Evolutionary conservation across 2,113 vertebrate genomes (phyloP), one percentile per base, ranked within the genome.

Genomic region (Mohoua ochrocephala): DNA sequence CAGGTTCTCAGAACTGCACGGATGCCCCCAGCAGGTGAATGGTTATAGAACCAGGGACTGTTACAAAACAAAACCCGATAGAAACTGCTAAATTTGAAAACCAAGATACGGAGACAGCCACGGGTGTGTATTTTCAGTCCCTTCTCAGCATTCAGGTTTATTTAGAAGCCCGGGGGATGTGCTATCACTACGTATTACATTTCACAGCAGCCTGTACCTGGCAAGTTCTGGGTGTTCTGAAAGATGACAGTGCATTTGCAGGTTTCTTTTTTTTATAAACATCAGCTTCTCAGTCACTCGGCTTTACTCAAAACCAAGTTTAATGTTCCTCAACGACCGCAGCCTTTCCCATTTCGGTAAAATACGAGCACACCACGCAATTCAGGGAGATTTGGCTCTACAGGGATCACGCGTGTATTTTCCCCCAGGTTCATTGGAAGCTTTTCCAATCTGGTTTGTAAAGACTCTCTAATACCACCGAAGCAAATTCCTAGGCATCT

Each of bases 11-110:
- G 15, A 73, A 33, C 30, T 3, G 13, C 59, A 35, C 67, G 11
- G 11, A 80, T 83, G 75, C 78, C 96, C 93, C 94, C 92, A 73
- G 71, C 82, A 90, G 88, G 91, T 47, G 61, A 79, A n/a, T 4
- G 16, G 31, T 35, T 42, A 47, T 1, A 91, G 28, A 75, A 37
- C 10, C 49, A 10, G 0, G 3, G 13, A 11, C 11, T 11, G 28
- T 1, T 22, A 4, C 20, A 23, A n/a, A 50, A 30, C 10, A 61
- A 59, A 75, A 71, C n/a, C 28, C 5, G 20, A 14, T 0, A n/a
- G 23, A 49, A 85, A 49, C 35, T 5, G 50, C 52, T 56, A 2
- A 16, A 6, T 56, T 70, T 44, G 61, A 26, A 33, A 80, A 24
- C 11, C 26, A 30, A 64, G 50, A 8, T 1, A 11, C 1, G 22